Evolutionary conservation across 2,797 vertebrate species (phyloP), one percentile per base, ranked within the genome.

Genomic region (Crenichthys baileyi): DNA sequence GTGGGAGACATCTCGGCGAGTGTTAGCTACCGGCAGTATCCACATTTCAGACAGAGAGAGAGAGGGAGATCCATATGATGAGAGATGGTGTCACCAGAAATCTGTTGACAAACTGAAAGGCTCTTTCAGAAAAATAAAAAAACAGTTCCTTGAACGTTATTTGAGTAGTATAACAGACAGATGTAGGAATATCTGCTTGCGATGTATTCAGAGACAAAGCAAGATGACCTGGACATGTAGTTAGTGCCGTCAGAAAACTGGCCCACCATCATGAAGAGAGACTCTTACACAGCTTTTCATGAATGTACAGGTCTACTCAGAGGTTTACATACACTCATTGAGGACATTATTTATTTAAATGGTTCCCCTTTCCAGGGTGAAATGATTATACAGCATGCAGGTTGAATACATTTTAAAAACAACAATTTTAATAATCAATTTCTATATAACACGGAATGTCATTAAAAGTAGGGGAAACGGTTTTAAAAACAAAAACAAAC

Each of bases 191-290:
- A 51, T 74, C 70, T 63, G 61, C 15, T n/a, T n/a, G n/a, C n/a
- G n/a, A n/a, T n/a, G n/a, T n/a, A n/a, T n/a, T 78, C 73, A 51
- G 81, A 72, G 73, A n/a, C 79, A 70, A 9, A 73, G 56, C 65
- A 26, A 26, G 12, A 44, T 16, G n/a, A 39, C 24, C 44, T 51
- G n/a, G n/a, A n/a, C 50, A 11, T 5, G 26, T 71, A 58, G 20
- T 50, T 61, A 18, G 61, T 7, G 9, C 61, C 39, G 48, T 51
- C 11, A 44, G 44, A 46, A 56, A 76, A 77, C 29, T 18, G 22
- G 22, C 39, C 53, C 24, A 26, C 8, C 75, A 20, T 41, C 16
- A 12, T 26, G 7, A 41, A 55, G 29, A 67, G 6, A n/a, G 13
- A 63, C 29, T 41, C 22, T 44, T 2, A 46, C 22, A 15, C 2